A percentile compares a stretch with the other conserved stretches of the same genome.
These are phyloP conservation scores for Sesia bembeciformis DNA, from an alignment of 2,888 invertebrate species.

Conservation along the genomic window DNA sequence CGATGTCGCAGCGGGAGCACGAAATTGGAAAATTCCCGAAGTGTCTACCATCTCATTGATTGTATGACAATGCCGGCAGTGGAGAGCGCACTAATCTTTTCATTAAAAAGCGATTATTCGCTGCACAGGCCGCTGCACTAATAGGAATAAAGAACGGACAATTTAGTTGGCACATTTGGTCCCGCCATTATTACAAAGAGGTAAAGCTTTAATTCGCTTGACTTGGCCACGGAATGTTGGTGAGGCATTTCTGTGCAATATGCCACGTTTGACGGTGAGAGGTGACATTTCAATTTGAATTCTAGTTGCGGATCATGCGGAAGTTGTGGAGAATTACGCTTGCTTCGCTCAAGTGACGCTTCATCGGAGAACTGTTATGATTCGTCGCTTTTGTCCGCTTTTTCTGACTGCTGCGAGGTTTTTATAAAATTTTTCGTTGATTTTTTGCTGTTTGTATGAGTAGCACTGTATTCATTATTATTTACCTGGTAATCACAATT, in stretches of 20 bases:
- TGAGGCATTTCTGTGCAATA: not conserved
- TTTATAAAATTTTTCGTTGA: too few relatives aligned
- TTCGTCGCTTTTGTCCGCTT: too few relatives aligned
- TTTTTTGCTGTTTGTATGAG: too few relatives aligned
- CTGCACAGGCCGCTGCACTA: slow-evolving; percentile 64
- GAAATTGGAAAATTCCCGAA: slow-evolving; percentile 66
- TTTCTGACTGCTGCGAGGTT: too few relatives aligned
- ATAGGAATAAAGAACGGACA: slow-evolving; percentile 53
- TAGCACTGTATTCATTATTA: too few relatives aligned
- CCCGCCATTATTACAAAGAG: slow-evolving; percentile 14
- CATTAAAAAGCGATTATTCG: slow-evolving; percentile 73
- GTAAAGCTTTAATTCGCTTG: slow-evolving; percentile 22
- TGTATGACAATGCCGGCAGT: slow-evolving; percentile 24
- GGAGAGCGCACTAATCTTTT: slow-evolving; percentile 64
- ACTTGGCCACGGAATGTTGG: not conserved
- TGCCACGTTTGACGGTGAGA: slow-evolving; percentile 35
- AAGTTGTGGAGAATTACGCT: too few relatives aligned
- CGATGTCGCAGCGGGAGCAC: slow-evolving; percentile 32
- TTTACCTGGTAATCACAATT: too few relatives aligned
- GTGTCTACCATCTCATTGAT: slow-evolving; percentile 56
- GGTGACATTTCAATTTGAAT: slow-evolving; percentile 71
- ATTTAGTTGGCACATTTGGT: slow-evolving; percentile 13
- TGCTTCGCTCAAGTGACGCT: too few relatives aligned
- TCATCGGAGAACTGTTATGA: too few relatives aligned
- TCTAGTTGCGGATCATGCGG: slow-evolving; percentile 37